Percentiles rank a stretch among this genome's conserved stretches.
These are phyloP conservation scores for Chrysolina americana DNA, from an alignment of 2,888 invertebrate species.

Conservation along the genomic window DNA sequence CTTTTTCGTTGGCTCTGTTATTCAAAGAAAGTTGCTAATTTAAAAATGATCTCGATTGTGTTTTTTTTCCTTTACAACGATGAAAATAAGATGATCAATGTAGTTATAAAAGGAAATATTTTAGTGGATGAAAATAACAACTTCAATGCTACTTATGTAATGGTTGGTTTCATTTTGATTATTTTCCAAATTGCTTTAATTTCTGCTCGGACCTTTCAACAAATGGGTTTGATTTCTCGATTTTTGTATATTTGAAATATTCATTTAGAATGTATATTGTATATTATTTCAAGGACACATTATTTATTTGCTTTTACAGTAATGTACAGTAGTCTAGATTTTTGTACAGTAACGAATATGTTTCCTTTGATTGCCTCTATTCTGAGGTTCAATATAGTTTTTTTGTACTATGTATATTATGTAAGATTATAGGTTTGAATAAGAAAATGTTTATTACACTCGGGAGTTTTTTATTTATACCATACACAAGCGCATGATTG, in stretches of 20 bases:
- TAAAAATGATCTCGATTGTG: constrained; percentile 67
- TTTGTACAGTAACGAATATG: constrained; percentile 69
- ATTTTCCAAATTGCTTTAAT: constrained; percentile 23
- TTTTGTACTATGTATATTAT: constrained; percentile 91
- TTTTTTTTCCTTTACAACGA: constrained; percentile 63
- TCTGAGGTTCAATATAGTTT: constrained; percentile 71
- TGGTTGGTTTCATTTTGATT: background rate
- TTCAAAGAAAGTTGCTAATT: constrained; percentile 25
- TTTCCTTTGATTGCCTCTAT: constrained; percentile 61
- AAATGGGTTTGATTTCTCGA: constrained; percentile 46
- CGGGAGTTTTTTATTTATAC: constrained; percentile 21
- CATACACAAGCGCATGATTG: background rate
- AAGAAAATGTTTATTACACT: constrained; percentile 72
- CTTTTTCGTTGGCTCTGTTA: constrained; percentile 16
- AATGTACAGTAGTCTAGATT: constrained; percentile 70
- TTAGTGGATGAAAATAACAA: constrained; percentile 37
- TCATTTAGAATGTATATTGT: constrained; percentile 61
- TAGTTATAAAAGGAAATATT: constrained; percentile 38
- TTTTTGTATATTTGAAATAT: constrained; percentile 59
- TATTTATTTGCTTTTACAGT: constrained; percentile 70
- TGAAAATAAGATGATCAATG: constrained; percentile 44
- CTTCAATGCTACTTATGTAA: constrained; percentile 19
- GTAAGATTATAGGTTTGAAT: constrained; percentile 84
- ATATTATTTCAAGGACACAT: constrained; percentile 68
- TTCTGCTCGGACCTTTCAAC: constrained; percentile 28